phyloP scores from a whole-genome alignment of 2,888 invertebrate genomes.

The Herminia tarsipennalis region DNA sequence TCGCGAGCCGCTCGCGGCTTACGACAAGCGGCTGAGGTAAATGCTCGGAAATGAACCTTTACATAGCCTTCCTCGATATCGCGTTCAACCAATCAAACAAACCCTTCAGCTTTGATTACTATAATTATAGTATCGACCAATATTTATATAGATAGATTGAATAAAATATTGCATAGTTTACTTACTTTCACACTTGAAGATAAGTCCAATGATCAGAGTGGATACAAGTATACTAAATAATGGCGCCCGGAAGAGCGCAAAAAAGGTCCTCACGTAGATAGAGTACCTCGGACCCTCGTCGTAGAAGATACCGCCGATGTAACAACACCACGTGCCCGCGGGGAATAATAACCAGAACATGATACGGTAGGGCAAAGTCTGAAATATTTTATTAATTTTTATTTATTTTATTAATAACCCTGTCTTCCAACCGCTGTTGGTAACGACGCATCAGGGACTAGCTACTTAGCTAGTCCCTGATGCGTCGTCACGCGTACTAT shows the following conservation, averaged over 20 bases:
- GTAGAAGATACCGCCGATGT: slow-evolving; percentile 47
- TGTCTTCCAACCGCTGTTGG: too few relatives aligned
- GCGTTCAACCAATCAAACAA: too few relatives aligned
- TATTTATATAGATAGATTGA: too few relatives aligned
- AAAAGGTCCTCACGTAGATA: slow-evolving; percentile 34
- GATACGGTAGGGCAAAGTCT: slow-evolving; percentile 45
- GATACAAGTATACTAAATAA: slow-evolving; percentile 37
- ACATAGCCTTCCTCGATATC: too few relatives aligned
- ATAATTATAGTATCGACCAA: neutral
- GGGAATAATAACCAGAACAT: slow-evolving; percentile 45
- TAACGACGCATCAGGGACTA: too few relatives aligned
- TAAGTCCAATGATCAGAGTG: slow-evolving; percentile 37
- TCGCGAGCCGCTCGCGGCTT: too few relatives aligned
- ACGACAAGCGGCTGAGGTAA: too few relatives aligned
- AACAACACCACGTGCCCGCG: slow-evolving; percentile 14
- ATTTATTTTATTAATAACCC: neutral
- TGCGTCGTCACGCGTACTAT: too few relatives aligned
- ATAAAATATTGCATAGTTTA: too few relatives aligned
- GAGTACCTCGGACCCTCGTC: slow-evolving; percentile 28
- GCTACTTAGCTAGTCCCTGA: too few relatives aligned
- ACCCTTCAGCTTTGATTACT: neutral
- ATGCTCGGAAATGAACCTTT: too few relatives aligned
- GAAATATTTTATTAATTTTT: slow-evolving; percentile 19
- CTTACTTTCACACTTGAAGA: slow-evolving; percentile 53
- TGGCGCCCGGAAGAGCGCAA: slow-evolving; percentile 43